Base-by-base conservation (phyloP, 53 echinoderm and acorn worm genomes). In the Echinometra lucunter region DNA sequence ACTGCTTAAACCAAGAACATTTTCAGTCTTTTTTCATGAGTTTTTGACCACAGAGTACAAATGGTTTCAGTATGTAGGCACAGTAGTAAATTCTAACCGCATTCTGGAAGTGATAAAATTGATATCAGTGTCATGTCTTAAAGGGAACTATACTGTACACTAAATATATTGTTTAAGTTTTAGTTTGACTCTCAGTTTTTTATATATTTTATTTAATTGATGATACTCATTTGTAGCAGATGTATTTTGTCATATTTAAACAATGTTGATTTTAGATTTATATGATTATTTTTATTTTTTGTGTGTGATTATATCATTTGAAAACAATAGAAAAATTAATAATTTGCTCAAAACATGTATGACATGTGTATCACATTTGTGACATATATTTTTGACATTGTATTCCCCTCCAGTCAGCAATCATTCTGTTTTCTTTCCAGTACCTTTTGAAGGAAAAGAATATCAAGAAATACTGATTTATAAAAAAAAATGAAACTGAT, bases 21-120 rank as follows among this genome's bases (percentile, higher is more conserved):
- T 78, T n/a, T 18, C 38, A 78, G 78, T 42, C 78, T 78, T 18
- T 78, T 78, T 78, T 78, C 23, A 40, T 4, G 42, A 1, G 78
- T 78, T 72, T 15, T 38, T 18, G 78, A 78, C 78, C 21, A 5
- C 38, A 78, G 42, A 42, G 23, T 38, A 40, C 42, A 78, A 38
- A 40, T 78, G 38, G 78, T 42, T 78, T 78, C 42, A 78, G 42
- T 19, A 23, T 42, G 19, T 42, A 6, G 63, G 16, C 17, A 78
- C 72, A 72, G 35, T 72, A 13, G 72, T 32, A 32, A 72, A 72
- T 72, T 72, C 32, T 72, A 32, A 72, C 72, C 72, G 35, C 72
- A 72, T 72, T 35, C 35, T 72, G 72, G 72, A 72, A 72, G 72
- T 72, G 72, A 35, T 72, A 34, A 13, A 72, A 72, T 72, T 72